Evolutionary conservation across 2,113 vertebrate species (phyloP), one percentile per base, ranked within the genome.

Genomic region (Megaceryle maxima): DNA sequence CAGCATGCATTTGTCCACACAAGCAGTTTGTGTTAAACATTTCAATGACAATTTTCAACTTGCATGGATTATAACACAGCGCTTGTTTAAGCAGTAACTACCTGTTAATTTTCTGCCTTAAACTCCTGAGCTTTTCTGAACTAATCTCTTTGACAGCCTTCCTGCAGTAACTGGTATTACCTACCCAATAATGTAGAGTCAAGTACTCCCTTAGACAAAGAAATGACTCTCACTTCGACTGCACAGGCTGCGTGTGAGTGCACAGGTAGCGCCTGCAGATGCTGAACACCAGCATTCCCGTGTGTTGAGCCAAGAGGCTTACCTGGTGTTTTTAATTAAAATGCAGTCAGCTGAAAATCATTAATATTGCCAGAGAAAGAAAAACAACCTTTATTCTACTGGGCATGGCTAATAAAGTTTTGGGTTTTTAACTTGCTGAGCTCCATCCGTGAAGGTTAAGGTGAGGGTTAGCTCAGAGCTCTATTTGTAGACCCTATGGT

Each of bases 321-420:
- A 94, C 88, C 79, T 96, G 80, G 83, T 90, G 81, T 70, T 96
- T 98, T 98, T 93, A 98, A 98, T 98, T 98, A 98, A 98, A 97
- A 97, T 60, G 76, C 97, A 98, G 59, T 96, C 96, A 98, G 90
- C 96, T 97, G 94, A 98, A 97, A 97, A 72, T 97, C 87, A 97
- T 98, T 98, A 98, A 93, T 91, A 96, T 79, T 83, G 86, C 97
- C 80, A 84, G 76, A 84, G 92, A 88, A 93, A 77, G 83, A 70
- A 97, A 96, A 92, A 90, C 48, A 92, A 94, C 82, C 92, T 94
- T 90, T 86, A 87, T 60, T 95, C 77, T 95, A 91, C 95, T 82
- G 93, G 95, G 94, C 78, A 95, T 2, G 70, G 96, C 90, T 80
- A 97, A 97, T 97, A 97, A 97, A 96, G 80, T 96, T 95, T 92